Evolutionary conservation across 2,888 invertebrate genomes (phyloP), one percentile per base, ranked within the genome.

Genomic region (Nemotelus pantherinus): DNA sequence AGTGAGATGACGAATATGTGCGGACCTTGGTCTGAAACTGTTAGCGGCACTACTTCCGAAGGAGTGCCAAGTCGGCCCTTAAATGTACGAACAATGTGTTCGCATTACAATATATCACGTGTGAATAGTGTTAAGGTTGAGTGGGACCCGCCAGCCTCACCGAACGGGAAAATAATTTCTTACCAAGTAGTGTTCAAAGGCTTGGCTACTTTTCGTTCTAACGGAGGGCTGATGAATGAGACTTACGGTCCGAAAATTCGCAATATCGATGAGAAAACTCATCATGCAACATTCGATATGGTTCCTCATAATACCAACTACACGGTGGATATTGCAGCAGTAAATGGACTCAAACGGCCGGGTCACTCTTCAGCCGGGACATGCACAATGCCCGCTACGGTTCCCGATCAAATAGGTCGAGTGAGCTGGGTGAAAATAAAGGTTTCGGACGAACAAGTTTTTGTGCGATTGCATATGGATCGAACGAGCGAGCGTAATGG

Each of bases 241-340:
- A 89, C 89, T 2, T 90, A 90, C 88, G 90, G 90, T 1, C 91
- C 91, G 2, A 90, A 90, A 83, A 88, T 88, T 7, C 90, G 90
- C 79, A 89, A 90, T 76, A 89, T 92, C 6, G 89, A 89, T 79
- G 87, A 88, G 65, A 89, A 85, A 78, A 88, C 89, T 39, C 88
- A 89, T 74, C 86, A 84, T 77, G 84, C 85, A 0, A 78, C 83
- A 1, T 93, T 93, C 83, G 92, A 92, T 82, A 91, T 92, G 67
- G 90, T 95, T 50, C 92, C 92, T 76, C 91, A 95, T 3, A 95
- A 96, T 85, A 96, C 95, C 0, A 93, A 94, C 85, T 95, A 95
- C 85, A 93, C 93, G 10, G 93, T 95, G 47, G 89, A 90, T 0
- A 89, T 95, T 77, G 93, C 93, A 77, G 95, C 93, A 0, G 92